Conservation (phyloP, 2,888 invertebrate genomes). For the Fabriciana adippe region DNA sequence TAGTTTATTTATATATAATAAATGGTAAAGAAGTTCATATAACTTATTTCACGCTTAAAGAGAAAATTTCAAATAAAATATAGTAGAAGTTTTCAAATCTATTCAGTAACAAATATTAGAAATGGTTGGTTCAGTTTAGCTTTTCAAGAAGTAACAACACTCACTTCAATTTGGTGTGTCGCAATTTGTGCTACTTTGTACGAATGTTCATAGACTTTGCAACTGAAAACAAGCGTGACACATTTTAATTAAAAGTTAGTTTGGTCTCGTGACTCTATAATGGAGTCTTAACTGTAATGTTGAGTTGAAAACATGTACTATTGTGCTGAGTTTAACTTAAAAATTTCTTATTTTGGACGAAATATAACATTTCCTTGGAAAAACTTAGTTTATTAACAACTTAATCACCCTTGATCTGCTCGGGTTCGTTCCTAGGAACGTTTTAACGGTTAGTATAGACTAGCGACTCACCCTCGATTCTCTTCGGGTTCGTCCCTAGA, state of each 20-base stretch:
- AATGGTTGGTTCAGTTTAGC: background rate
- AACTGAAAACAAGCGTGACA: slow-evolving; percentile 30
- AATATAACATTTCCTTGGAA: too few relatives aligned
- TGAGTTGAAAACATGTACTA: slow-evolving; percentile 10
- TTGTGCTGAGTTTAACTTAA: background rate
- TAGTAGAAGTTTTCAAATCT: background rate
- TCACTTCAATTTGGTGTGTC: slow-evolving; percentile 6
- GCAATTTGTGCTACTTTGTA: slow-evolving; percentile 6
- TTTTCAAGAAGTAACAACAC: background rate
- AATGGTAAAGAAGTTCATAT: too few relatives aligned
- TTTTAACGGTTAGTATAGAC: too few relatives aligned
- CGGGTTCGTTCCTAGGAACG: too few relatives aligned
- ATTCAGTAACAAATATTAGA: background rate
- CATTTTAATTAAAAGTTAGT: slow-evolving; percentile 32
- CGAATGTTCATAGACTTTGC: slow-evolving; percentile 25
- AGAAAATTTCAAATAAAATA: background rate
- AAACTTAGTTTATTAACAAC: too few relatives aligned
- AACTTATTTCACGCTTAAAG: background rate
- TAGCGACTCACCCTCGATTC: too few relatives aligned
- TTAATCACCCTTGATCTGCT: too few relatives aligned
- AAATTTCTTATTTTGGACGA: too few relatives aligned
- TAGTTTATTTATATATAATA: too few relatives aligned
- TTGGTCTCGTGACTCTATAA: slow-evolving; percentile 1
- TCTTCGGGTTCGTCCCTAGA: too few relatives aligned
- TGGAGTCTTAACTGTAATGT: slow-evolving; percentile 4